phyloP scores from a whole-genome alignment of 2,888 invertebrate genomes.

The Cephus nigrinus region DNA sequence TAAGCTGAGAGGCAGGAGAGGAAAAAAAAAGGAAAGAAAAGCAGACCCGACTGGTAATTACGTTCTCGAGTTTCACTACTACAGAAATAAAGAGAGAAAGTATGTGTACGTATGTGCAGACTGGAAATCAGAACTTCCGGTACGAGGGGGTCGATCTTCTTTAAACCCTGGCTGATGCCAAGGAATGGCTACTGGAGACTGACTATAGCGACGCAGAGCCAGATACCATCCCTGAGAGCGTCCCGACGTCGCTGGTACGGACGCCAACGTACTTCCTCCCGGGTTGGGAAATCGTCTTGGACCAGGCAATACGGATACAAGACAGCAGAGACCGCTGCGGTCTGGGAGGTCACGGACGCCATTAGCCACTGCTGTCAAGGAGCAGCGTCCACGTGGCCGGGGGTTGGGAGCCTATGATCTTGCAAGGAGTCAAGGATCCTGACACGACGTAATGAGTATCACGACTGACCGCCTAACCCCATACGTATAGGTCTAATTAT shows the following conservation, averaged over 20 bases:
- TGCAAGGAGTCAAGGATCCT: conserved; percentile 33
- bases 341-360: neutral
- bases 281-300: neutral
- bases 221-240: neutral
- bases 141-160: neutral
- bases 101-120: neutral
- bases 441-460: conserved; percentile 3
- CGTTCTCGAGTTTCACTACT: neutral
- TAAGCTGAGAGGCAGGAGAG: conserved; percentile 5
- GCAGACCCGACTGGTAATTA: conserved; percentile 2
- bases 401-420: neutral
- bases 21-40: conserved; percentile 9
- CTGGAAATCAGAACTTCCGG: neutral
- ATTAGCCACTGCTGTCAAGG: neutral
- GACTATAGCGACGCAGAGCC: neutral
- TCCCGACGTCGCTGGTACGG: neutral
- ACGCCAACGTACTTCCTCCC: neutral
- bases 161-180: neutral
- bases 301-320: neutral
- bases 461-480: neutral
- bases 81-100: neutral
- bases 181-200: neutral
- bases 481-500: conserved; percentile 41
- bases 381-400: neutral
- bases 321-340: neutral